Evolutionary conservation across 2,113 vertebrate species (phyloP), one percentile per base, ranked within the genome.

Genomic region (Pterocles orientalis): DNA sequence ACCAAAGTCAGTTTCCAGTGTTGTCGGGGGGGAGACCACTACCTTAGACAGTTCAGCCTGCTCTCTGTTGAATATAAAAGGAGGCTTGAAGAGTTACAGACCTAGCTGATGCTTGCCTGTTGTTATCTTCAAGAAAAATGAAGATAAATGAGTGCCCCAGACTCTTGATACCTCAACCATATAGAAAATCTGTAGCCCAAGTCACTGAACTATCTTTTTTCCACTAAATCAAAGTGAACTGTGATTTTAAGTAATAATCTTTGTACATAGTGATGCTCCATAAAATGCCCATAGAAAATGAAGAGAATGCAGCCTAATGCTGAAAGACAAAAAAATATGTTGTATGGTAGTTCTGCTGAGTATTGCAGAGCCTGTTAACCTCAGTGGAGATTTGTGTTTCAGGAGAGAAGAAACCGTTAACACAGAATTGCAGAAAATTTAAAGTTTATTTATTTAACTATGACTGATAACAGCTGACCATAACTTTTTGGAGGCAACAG

Each of bases 401-500:
- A 68, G 54, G 64, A 57, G 10, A 61, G 31, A 48, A 77, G 39
- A 77, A 83, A 19, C 18, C 21, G 7, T 58, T 68, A 66, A 58
- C 0, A 0, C 5, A 65, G 12, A 58, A 56, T 21, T 58, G 11
- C 16, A 71, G 58, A 54, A 73, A 54, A 75, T 18, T 3, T 31
- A 19, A 20, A 48, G 23, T 16, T 39, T 41, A 14, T 41, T 41
- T 41, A 41, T 41, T 41, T 41, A 41, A 41, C 13, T 9, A 58
- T 71, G 80, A 66, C 80, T 58, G 10, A 9, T 50, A 89, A 86
- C 51, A 95, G 33, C 83, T 89, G 89, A 39, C 48, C 1, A 0
- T 82, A 89, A 79, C 69, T 60, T 70, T 73, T 75, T 79, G 83
- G 83, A 92, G 34, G 69, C 65, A 88, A 54, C 8, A 91, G 73